Evolutionary conservation across 2,888 invertebrate species (phyloP), one percentile per base, ranked within the genome.

Genomic region (Salpingus planirostris): DNA sequence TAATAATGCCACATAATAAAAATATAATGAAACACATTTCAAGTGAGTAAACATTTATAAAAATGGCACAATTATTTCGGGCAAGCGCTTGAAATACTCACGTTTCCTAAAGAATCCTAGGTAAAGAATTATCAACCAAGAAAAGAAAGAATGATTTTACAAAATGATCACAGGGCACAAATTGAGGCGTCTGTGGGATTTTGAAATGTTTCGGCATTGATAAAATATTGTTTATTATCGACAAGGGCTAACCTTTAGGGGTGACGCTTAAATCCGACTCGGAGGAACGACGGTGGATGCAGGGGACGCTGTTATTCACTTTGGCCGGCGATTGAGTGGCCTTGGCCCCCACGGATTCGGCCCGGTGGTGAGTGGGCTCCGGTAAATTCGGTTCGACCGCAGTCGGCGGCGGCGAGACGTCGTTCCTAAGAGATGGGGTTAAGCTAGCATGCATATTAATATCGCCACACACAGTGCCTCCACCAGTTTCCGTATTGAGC

Each of bases 231-330:
- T n/a, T n/a, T 3, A 6, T 10, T 10, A 15, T 27, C 15, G 11
- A 29, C 14, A n/a, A n/a, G n/a, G n/a, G n/a, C 60, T 66, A 67
- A 92, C 93, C 91, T 83, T 90, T 92, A 3, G 91, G 90, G 7
- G 91, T 89, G 27, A 90, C 79, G 68, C 87, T 91, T 46, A 91
- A 70, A 66, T 95, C 95, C 1, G 93, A 92, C 64, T 93, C 95
- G 2, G 92, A 92, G 2, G 91, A 91, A 47, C 92, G 70, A 30
- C 91, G 71, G 56, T 83, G 80, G 40, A 83, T 66, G 64, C 73
- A 54, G 27, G 60, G 50, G 1, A 60, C 54, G 18, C 57, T 46
- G 35, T 59, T 46, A 33, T 59, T 62, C 35, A 63, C 46, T 47
- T 69, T 75, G 5, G 69, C 68, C n/a, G 74, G 74, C 42, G 71